phyloP scores from a whole-genome alignment of 2,797 vertebrate genomes.

The Xiphophorus birchmanni region DNA sequence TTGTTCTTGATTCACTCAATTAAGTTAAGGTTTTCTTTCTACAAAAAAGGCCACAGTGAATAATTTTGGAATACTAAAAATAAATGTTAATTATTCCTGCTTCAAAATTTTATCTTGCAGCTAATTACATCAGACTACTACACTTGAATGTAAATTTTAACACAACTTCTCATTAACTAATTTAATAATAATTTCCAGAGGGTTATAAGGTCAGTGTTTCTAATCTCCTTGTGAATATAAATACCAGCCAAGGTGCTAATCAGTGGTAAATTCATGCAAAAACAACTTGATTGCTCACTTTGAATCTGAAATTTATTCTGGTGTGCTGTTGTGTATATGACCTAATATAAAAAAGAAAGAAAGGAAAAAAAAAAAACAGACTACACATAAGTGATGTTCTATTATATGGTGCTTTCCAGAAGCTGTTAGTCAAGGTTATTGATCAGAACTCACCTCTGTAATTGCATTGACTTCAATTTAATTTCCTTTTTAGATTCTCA shows the following conservation, averaged over 20 bases:
- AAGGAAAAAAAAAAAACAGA: neutral
- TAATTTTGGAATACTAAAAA: conserved; percentile 15
- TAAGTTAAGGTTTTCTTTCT: neutral
- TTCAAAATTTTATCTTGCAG: conserved; percentile 43
- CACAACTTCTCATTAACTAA: conserved; percentile 66
- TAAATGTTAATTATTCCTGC: conserved; percentile 43
- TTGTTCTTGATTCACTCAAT: conserved; percentile 13
- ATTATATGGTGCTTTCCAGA: conserved; percentile 55
- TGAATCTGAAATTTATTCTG: conserved; percentile 23
- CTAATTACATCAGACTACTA: conserved; percentile 55
- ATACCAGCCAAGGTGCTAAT: conserved; percentile 56
- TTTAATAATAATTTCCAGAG: conserved; percentile 58
- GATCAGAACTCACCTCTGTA: conserved; percentile 73
- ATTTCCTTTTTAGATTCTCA: conserved; percentile 73
- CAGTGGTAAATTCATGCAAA: conserved; percentile 59
- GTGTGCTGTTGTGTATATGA: conserved; percentile 14
- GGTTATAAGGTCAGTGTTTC: conserved; percentile 57
- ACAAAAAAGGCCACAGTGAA: neutral
- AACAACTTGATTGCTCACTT: conserved; percentile 49
- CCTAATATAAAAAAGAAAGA: neutral
- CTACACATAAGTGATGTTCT: conserved; percentile 26
- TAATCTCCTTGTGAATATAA: conserved; percentile 70
- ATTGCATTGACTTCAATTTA: conserved; percentile 75
- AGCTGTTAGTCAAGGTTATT: conserved; percentile 74
- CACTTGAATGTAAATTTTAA: conserved; percentile 67